Evolutionary conservation across 2,113 vertebrate genomes (phyloP), one percentile per base, ranked within the genome.

Genomic region (Gymnocephalus cernua): DNA sequence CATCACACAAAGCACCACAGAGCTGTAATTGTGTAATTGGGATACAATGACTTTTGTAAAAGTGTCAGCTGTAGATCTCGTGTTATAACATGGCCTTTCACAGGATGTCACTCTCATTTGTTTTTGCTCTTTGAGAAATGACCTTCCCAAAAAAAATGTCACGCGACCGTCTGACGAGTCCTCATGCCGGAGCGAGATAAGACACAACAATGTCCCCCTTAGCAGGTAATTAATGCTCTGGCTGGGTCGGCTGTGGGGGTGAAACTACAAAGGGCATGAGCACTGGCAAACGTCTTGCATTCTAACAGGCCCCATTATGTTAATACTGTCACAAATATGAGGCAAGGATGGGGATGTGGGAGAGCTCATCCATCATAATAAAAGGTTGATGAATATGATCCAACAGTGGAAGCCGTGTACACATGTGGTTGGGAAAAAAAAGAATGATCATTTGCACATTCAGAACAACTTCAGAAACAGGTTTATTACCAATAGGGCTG

Each of bases 171-270:
- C 83, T 66, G 84, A 85, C 23, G 57, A 62, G 53, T 69, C 85
- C 87, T 80, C 27, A 66, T 91, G 92, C 82, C 54, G 7, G 53
- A 41, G 72, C 25, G 54, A 88, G 92, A 92, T 89, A 91, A 93
- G 91, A 77, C 77, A 84, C 82, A 89, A 88, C 89, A 89, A 87
- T 74, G 84, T 76, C 65, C n/a, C n/a, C 66, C 69, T 77, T 80
- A n/a, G 41, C 77, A 64, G 86, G 83, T 90, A 89, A 94, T 94
- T 88, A 91, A 87, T 63, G 86, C 88, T 58, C 19, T 9, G 61
- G 50, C 72, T 69, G 56, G 79, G 48, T 70, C 18, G 68, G 72
- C 71, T 47, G 85, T 72, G 35, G 82, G 82, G 80, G 64, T 53
- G 74, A 83, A 75, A 70, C 61, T 53, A 51, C 41, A 84, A 79